Evolutionary conservation across 2,113 vertebrate genomes (phyloP), one percentile per base, ranked within the genome.

Genomic region (Ondatra zibethicus): DNA sequence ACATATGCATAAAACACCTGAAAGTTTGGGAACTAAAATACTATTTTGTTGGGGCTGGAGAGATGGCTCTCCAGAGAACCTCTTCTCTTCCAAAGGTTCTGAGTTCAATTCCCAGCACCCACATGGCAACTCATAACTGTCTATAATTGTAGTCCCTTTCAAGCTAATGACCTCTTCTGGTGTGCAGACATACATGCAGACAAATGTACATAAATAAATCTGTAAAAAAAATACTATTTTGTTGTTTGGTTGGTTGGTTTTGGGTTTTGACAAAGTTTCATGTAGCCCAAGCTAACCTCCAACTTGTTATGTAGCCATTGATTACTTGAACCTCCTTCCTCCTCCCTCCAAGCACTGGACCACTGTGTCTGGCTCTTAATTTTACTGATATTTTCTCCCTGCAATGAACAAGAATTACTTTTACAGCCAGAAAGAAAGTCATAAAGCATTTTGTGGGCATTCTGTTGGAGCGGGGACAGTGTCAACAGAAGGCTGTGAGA

Each of bases 351-450:
- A 70, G 42, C 47, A 8, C 45, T 50, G 17, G 31, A 17, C 63
- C 17, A 33, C 27, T 29, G 42, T 27, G 10, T 13, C 52, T 65
- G 70, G 21, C 27, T 82, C 42, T 96, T 81, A 16, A 19, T 90
- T 94, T 96, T 92, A 42, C 47, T 85, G 17, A 65, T 33, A 14
- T 27, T 39, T 55, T 68, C 47, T 7, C 92, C 9, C 94, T 81
- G 29, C 27, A 72, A 17, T 93, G 68, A 95, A 91, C 21, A 94
- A 66, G 73, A 94, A 85, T 77, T 58, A 65, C 58, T 92, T 92
- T 80, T 33, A 73, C 2, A 81, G 29, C 16, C 50, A 82, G 92
- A 31, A 52, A 65, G 66, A 19, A 55, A 36, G 63, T 36, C 39
- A 47, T 17, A 47, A 86, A 85, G 95, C 23, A 66, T 21, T 80